phyloP scores from a whole-genome alignment of 1,140 invertebrate species.

The Papilio dardanus region DNA sequence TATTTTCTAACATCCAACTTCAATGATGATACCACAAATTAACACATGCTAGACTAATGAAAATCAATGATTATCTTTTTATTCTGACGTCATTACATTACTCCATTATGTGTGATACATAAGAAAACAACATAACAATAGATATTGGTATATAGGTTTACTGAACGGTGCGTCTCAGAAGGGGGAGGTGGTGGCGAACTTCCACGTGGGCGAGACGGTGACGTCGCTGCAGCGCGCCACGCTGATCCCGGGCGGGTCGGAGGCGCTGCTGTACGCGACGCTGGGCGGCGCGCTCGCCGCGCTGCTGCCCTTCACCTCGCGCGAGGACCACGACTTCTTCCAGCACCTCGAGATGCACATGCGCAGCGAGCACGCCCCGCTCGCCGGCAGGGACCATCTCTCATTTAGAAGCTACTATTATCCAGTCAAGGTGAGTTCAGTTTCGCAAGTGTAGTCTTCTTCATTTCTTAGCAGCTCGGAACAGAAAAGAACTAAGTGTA shows the following conservation, averaged over 20 bases:
- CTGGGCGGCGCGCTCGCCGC: slow-evolving; percentile 97
- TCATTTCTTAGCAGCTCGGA: background rate
- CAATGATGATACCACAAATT: slow-evolving; percentile 70
- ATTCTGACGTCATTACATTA: slow-evolving; percentile 53
- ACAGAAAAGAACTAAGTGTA: too few species aligned
- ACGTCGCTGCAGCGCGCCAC: slow-evolving; percentile 97
- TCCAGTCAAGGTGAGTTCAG: slow-evolving; percentile 92
- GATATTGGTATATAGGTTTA: slow-evolving; percentile 82
- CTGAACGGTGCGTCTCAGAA: slow-evolving; percentile 99
- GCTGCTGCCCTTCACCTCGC: slow-evolving; percentile 97
- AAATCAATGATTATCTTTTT: slow-evolving; percentile 69
- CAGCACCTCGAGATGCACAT: slow-evolving; percentile 99
- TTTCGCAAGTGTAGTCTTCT: too few species aligned
- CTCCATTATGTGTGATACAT: slow-evolving; percentile 8
- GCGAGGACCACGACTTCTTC: slow-evolving; percentile 99
- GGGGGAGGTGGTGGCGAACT: slow-evolving; percentile 94
- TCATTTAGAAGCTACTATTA: slow-evolving; percentile 99
- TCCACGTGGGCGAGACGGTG: slow-evolving; percentile 98
- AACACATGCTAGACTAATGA: slow-evolving; percentile 83
- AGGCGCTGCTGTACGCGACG: slow-evolving; percentile 98
- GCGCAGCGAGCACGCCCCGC: slow-evolving; percentile 96
- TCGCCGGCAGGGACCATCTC: slow-evolving; percentile 98
- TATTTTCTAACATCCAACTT: background rate
- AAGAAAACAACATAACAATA: background rate
- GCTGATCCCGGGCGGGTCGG: slow-evolving; percentile 97